A percentile compares a stretch with the other conserved stretches of the same genome.
phyloP scores from a whole-genome alignment of 2,113 vertebrate species.

The Charadrius vociferus region DNA sequence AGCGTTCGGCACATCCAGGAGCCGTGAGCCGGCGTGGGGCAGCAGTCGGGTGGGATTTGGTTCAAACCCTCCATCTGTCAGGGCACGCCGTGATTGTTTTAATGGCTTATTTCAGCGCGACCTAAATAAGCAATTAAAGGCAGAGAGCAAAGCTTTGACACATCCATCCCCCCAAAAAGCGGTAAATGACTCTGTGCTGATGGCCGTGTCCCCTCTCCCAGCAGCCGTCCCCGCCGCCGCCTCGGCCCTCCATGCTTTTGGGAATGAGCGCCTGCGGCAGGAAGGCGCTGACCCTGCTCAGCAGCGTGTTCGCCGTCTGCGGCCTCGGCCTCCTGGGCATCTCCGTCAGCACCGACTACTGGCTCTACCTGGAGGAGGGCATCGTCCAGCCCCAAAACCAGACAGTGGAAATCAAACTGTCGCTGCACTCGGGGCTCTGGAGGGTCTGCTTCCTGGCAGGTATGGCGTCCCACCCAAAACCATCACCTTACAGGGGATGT shows the following conservation, averaged over 20 bases:
- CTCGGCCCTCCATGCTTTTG: neutral
- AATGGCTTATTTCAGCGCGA: neutral
- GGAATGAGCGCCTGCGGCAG: slow-evolving; percentile 89
- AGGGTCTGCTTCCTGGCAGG: slow-evolving; percentile 93
- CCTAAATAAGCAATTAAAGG: too few relatives aligned
- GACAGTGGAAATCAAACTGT: slow-evolving; percentile 86
- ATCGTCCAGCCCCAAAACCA: slow-evolving; percentile 90
- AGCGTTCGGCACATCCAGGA: rapidly evolving
- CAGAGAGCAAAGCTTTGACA: neutral
- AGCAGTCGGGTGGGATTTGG: neutral
- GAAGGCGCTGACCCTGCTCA: slow-evolving; percentile 92
- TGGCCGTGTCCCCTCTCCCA: rapidly evolving
- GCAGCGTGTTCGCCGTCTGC: slow-evolving; percentile 91
- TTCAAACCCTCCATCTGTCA: neutral
- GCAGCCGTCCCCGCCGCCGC: neutral
- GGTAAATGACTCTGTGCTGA: rapidly evolving
- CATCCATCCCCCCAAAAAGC: neutral
- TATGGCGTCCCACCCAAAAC: neutral
- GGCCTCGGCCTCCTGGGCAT: slow-evolving; percentile 91
- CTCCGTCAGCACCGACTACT: slow-evolving; percentile 95
- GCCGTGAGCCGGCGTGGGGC: rapidly evolving
- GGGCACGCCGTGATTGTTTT: neutral
- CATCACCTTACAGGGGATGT: rapidly evolving
- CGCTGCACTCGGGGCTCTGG: slow-evolving; percentile 94
- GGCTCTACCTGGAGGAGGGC: slow-evolving; percentile 95